These are phyloP conservation scores for Chymomyza costata DNA, from an alignment of 1,140 invertebrate genomes.

Conservation along the genomic window DNA sequence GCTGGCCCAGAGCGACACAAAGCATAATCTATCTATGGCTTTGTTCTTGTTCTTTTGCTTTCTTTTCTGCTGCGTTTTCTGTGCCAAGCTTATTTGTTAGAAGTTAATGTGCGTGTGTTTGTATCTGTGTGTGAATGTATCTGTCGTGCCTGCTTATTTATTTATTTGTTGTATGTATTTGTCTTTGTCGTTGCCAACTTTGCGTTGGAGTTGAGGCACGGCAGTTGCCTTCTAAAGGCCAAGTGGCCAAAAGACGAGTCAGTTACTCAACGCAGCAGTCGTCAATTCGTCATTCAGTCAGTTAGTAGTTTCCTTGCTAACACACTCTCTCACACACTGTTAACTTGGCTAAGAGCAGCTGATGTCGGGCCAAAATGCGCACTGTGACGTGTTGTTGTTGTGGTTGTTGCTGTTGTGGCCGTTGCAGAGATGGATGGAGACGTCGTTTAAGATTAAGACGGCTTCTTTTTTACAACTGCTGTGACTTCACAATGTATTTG, in stretches of 20 bases:
- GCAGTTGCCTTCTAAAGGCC: slow-evolving; percentile 36
- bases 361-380: slow-evolving; percentile 34
- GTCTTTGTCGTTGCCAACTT: too few relatives aligned
- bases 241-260: slow-evolving; percentile 19
- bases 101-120: slow-evolving; percentile 15
- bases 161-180: slow-evolving; percentile 42
- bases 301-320: slow-evolving; percentile 13
- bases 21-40: background rate
- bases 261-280: slow-evolving; percentile 29
- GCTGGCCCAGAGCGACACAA: background rate
- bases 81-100: slow-evolving; percentile 49
- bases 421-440: slow-evolving; percentile 65
- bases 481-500: slow-evolving; percentile 30
- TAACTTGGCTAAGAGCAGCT: slow-evolving; percentile 61
- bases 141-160: slow-evolving; percentile 37
- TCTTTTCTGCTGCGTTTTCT: slow-evolving; percentile 9
- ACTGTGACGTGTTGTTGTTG: slow-evolving; percentile 11
- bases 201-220: too few relatives aligned
- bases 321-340: slow-evolving; percentile 21
- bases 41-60: slow-evolving; percentile 19
- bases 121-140: slow-evolving; percentile 34
- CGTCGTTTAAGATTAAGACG: slow-evolving; percentile 73
- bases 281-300: slow-evolving; percentile 45
- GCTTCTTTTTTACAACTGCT: slow-evolving; percentile 65
- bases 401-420: slow-evolving; percentile 23